phyloP scores from a whole-genome alignment of 2,888 invertebrate species.

The Eupeodes latifasciatus region DNA sequence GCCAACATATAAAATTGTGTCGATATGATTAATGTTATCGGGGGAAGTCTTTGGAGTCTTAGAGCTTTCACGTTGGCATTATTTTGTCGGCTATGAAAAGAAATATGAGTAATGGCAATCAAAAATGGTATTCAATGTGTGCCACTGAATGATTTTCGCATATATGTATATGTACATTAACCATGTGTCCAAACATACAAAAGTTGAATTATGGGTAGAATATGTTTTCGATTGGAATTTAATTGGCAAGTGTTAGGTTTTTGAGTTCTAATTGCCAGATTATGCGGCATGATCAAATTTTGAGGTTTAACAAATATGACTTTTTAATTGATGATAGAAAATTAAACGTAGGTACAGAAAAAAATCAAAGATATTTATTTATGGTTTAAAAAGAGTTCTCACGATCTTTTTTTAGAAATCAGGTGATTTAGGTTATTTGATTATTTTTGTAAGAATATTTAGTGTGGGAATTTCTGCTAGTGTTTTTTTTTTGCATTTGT shows the following conservation, averaged over 20 bases:
- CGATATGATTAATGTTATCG: constrained; percentile 69
- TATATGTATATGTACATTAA: background rate
- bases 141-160: constrained; percentile 62
- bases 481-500: too few species aligned
- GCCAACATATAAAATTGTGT: constrained; percentile 50
- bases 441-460: too few species aligned
- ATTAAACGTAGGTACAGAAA: background rate
- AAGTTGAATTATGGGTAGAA: background rate
- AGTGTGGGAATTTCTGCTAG: too few species aligned
- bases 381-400: background rate
- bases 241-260: constrained; percentile 57
- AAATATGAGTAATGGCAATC: constrained; percentile 58
- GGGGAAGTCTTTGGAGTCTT: constrained; percentile 30
- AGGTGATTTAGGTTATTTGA: background rate
- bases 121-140: constrained; percentile 50
- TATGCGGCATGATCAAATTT: background rate
- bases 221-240: constrained; percentile 67
- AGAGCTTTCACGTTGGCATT: constrained; percentile 35
- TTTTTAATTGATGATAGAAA: background rate
- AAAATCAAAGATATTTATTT: background rate
- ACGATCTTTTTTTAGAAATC: background rate
- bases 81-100: constrained; percentile 4
- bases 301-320: background rate
- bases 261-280: constrained; percentile 25
- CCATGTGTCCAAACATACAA: too few species aligned